Conservation (phyloP, 2,797 vertebrate species). For the Sebastes variabilis region DNA sequence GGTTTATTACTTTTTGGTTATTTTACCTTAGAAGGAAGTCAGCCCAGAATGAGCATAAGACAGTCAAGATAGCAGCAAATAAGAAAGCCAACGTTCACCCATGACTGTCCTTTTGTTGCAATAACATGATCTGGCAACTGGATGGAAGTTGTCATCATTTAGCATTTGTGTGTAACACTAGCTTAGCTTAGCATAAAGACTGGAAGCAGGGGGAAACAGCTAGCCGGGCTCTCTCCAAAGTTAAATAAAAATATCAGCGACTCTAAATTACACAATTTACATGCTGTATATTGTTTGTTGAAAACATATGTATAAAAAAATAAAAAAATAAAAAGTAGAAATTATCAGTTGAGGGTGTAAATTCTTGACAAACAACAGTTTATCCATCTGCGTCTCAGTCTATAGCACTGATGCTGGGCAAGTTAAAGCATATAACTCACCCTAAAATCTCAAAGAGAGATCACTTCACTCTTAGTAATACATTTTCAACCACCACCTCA, state of each 20-base stretch:
- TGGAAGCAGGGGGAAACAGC: not conserved
- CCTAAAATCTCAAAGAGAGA: not conserved
- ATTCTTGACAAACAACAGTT: not conserved
- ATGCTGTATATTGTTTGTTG: not conserved
- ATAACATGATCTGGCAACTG: too few species aligned
- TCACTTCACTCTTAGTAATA: not conserved
- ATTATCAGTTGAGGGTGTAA: not conserved
- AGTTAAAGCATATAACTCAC: not conserved
- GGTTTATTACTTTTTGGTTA: too few species aligned
- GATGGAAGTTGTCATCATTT: too few species aligned
- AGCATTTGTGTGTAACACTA: too few species aligned
- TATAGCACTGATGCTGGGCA: not conserved
- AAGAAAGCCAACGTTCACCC: too few species aligned
- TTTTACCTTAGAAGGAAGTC: too few species aligned
- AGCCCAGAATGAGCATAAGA: too few species aligned
- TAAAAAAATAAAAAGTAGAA: too few species aligned
- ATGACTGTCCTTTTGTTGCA: too few species aligned
- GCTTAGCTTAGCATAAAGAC: too few species aligned
- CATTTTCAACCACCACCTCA: not conserved
- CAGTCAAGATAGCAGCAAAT: too few species aligned
- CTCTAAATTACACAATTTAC: not conserved
- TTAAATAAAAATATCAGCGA: not conserved
- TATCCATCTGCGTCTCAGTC: not conserved
- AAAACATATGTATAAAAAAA: not conserved
- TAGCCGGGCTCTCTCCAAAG: not conserved